A percentile compares a stretch with the other conserved stretches of the same genome.
These are phyloP conservation scores for Sternotherus odoratus DNA, from an alignment of 2,797 vertebrate genomes.

Conservation along the genomic window DNA sequence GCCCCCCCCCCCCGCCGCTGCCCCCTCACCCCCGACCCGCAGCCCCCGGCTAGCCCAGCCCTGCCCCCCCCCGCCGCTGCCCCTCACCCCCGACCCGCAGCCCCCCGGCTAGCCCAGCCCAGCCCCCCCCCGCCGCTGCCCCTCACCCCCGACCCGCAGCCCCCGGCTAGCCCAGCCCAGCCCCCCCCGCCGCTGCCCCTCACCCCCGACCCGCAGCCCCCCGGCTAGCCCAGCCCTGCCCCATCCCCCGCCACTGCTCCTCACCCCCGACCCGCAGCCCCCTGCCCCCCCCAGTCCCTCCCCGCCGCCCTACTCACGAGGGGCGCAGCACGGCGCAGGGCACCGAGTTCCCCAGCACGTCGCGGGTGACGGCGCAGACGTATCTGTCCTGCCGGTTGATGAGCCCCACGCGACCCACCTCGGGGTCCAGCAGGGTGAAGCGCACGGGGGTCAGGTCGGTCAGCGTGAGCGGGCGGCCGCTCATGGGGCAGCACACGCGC, in stretches of 20 bases:
- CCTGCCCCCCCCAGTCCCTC: not conserved
- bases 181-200: too few relatives aligned
- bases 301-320: slow-evolving; percentile 85
- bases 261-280: not conserved
- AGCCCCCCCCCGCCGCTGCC: too few relatives aligned
- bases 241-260: not conserved
- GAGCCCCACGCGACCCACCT: slow-evolving; percentile 87
- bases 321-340: slow-evolving; percentile 89
- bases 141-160: too few relatives aligned
- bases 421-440: slow-evolving; percentile 86
- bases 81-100: too few relatives aligned
- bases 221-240: too few relatives aligned
- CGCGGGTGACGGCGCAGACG: slow-evolving; percentile 90
- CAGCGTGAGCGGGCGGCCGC: slow-evolving; percentile 87
- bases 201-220: too few relatives aligned
- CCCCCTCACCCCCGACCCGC: too few relatives aligned
- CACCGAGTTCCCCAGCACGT: slow-evolving; percentile 90
- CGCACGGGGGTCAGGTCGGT: slow-evolving; percentile 86
- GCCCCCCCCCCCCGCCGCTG: too few relatives aligned
- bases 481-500: slow-evolving; percentile 90
- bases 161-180: too few relatives aligned
- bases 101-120: too few relatives aligned
- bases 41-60: too few relatives aligned
- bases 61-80: too few relatives aligned
- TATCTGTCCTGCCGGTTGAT: slow-evolving; percentile 91